Base-by-base conservation (phyloP, 2,797 vertebrate species). In the Catamblyrhynchus diadema region DNA sequence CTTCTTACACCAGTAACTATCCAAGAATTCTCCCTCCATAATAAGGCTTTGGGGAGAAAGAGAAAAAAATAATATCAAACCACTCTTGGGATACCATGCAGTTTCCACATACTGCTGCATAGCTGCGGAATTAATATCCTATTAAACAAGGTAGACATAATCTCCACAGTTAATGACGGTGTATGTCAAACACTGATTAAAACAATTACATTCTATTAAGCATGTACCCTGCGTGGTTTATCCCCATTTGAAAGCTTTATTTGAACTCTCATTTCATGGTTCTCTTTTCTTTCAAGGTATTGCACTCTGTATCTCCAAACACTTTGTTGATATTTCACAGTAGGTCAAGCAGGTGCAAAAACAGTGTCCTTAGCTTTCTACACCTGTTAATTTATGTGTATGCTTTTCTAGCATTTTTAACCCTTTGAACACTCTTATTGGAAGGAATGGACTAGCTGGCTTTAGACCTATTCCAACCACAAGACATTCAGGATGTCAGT, bases 201-300 rank as follows among this genome's bases (percentile, higher is more conserved):
- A 95, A 77, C 72, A 94, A 77, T 56, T 69, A 81, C 81, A 50
- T 66, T 69, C 86, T 57, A 91, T 72, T 93, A 95, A 93, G 42
- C 35, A 33, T 18, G 21, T 83, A 20, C 72, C 77, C 48, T 60
- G 30, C 71, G 39, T 39, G 24, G 47, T 93, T 95, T 95, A 71
- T 79, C 81, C 35, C 81, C 33, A 44, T 70, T 78, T n/a, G 54
- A 87, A 94, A 90, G 54, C 53, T 86, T 62, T 70, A 90, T 62
- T 62, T 92, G 59, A 84, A 91, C 60, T 60, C 42, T 24, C 45
- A 66, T 94, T 86, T 54, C 64, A 75, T 65, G 60, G 57, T 33
- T 61, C 20, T 59, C 18, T 89, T 96, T 91, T 42, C 45, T 72
- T 74, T 44, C 50, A 53, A 71, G 24, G 37, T 60, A 71, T 6